phyloP scores from a whole-genome alignment of 2,888 invertebrate species.

The Cantharis nigra region DNA sequence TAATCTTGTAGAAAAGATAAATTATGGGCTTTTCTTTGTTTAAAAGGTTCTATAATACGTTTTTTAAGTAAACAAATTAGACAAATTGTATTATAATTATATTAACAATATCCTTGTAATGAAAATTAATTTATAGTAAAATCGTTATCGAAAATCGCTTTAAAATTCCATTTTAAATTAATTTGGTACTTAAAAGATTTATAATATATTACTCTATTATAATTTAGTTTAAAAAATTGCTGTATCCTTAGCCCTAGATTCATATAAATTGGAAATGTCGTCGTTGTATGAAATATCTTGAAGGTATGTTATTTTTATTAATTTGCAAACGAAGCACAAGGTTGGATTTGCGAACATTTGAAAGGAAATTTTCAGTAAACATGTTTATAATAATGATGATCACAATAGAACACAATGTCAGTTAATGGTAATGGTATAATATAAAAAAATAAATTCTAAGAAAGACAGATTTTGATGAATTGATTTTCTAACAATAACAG shows the following conservation, averaged over 20 bases:
- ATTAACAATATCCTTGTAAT: neutral
- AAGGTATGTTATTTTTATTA: neutral
- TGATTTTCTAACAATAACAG: neutral
- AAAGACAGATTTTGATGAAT: neutral
- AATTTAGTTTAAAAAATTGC: neutral
- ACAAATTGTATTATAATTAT: neutral
- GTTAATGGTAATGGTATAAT: neutral
- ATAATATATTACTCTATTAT: neutral
- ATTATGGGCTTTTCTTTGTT: constrained; percentile 1
- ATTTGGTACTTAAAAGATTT: neutral
- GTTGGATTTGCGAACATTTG: neutral
- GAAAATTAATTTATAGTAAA: neutral
- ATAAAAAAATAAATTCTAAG: neutral
- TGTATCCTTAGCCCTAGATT: neutral
- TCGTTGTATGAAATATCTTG: neutral
- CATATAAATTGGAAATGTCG: neutral
- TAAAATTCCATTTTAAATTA: neutral
- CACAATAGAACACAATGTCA: neutral
- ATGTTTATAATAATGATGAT: neutral
- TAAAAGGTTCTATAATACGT: neutral
- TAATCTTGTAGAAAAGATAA: constrained; percentile 10
- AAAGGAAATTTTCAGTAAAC: neutral
- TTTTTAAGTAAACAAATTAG: constrained; percentile 2
- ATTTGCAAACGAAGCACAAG: neutral
- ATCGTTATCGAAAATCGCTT: neutral